Evolutionary conservation across 1,140 invertebrate genomes (phyloP).

Genomic region (Drosophila micromelanica): DNA sequence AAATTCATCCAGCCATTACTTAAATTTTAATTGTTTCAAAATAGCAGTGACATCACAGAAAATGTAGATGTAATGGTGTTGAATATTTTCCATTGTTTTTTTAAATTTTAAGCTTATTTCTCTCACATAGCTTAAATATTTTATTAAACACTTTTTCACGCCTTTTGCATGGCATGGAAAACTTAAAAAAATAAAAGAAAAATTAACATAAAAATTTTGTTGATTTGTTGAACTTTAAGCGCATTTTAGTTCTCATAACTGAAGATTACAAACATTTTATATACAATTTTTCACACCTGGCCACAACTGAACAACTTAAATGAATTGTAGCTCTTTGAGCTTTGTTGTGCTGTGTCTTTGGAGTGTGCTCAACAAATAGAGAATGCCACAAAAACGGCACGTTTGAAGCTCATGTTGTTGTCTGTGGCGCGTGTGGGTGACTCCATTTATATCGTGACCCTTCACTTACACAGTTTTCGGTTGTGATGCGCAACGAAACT

Average conservation of each 20-base stretch:
- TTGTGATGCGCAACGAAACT: conserved; percentile 30
- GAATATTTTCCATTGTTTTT: conserved; percentile 4
- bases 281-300: conserved; percentile 17
- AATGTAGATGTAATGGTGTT: conserved; percentile 1
- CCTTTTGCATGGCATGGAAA: background rate
- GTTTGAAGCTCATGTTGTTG: conserved; percentile 26
- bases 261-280: background rate
- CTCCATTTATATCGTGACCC: conserved; percentile 38
- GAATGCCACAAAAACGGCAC: conserved; percentile 38
- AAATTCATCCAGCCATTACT: background rate
- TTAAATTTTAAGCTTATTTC: background rate
- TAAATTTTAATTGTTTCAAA: background rate
- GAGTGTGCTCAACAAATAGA: conserved; percentile 11
- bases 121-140: background rate
- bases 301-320: background rate
- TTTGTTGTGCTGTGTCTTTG: conserved; percentile 31
- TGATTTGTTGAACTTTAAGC: background rate
- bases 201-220: conserved; percentile 5
- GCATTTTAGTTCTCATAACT: background rate
- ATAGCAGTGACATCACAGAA: background rate
- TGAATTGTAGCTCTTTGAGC: background rate
- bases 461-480: conserved; percentile 31
- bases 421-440: conserved; percentile 28
- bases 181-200: background rate
- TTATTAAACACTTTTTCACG: background rate